A percentile compares a stretch with the other conserved stretches of the same genome.
phyloP scores from a whole-genome alignment of 2,797 vertebrate genomes.

The Ispidina lecontei region DNA sequence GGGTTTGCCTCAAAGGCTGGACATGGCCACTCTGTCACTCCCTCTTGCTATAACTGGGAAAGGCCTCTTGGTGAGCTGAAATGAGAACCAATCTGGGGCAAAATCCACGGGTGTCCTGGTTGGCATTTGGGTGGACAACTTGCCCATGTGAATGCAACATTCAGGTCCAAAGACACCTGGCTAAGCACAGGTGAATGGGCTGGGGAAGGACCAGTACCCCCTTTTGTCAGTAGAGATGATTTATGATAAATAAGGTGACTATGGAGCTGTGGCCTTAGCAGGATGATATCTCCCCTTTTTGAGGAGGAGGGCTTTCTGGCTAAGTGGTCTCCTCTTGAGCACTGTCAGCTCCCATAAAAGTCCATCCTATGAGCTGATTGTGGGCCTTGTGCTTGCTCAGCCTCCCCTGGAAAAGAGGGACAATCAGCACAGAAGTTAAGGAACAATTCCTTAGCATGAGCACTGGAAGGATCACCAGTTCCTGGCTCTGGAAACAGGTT shows the following conservation, averaged over 20 bases:
- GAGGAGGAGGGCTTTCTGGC: background rate
- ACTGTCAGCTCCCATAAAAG: background rate
- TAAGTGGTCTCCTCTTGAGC: background rate
- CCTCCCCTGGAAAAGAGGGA: background rate
- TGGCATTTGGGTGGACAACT: background rate
- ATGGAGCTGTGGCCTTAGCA: background rate
- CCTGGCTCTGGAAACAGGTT: background rate
- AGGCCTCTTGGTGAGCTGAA: background rate
- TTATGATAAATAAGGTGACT: accelerated
- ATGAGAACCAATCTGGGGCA: too few species aligned
- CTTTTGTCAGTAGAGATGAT: background rate
- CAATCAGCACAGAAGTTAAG: background rate
- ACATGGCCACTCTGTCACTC: background rate
- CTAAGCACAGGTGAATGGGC: background rate
- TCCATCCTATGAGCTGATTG: accelerated
- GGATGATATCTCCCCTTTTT: background rate
- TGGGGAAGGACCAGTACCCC: background rate
- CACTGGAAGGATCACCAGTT: background rate
- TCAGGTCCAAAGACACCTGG: background rate
- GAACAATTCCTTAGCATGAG: accelerated
- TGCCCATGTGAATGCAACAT: accelerated
- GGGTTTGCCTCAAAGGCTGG: background rate
- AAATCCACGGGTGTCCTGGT: background rate
- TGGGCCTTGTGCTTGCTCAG: background rate
- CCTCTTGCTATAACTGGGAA: background rate